A percentile compares a stretch with the other conserved stretches of the same genome.
These are phyloP conservation scores for Petrocephalus zakoni DNA, from an alignment of 2,113 vertebrate genomes.

Conservation along the genomic window DNA sequence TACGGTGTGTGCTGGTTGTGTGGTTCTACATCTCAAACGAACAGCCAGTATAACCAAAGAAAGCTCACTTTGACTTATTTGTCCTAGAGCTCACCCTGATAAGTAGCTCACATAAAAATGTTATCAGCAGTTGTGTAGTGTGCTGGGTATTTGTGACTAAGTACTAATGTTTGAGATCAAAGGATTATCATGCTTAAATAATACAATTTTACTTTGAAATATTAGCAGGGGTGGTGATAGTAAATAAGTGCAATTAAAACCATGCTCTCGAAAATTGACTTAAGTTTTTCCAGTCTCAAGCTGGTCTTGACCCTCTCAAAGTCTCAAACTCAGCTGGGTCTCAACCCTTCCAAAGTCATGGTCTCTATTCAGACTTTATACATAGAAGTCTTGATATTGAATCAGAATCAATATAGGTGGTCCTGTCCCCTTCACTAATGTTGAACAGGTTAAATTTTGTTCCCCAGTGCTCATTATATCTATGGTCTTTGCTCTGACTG, in stretches of 20 bases:
- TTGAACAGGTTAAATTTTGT: background rate
- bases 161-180: background rate
- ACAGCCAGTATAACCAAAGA: background rate
- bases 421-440: background rate
- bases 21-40: background rate
- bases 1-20: background rate
- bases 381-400: background rate
- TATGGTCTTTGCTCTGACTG: background rate
- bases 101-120: background rate
- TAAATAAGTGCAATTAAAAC: background rate
- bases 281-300: background rate
- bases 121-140: background rate
- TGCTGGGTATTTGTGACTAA: background rate
- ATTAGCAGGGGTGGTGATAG: background rate
- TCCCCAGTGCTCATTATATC: background rate
- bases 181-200: background rate
- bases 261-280: background rate
- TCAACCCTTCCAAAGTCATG: background rate
- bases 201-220: background rate
- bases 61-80: background rate
- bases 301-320: background rate
- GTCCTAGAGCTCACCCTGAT: background rate
- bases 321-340: background rate
- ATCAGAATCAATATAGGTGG: background rate
- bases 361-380: background rate